These are phyloP conservation scores for Proisotoma minuta DNA, from an alignment of 2,888 invertebrate genomes.

Conservation along the genomic window DNA sequence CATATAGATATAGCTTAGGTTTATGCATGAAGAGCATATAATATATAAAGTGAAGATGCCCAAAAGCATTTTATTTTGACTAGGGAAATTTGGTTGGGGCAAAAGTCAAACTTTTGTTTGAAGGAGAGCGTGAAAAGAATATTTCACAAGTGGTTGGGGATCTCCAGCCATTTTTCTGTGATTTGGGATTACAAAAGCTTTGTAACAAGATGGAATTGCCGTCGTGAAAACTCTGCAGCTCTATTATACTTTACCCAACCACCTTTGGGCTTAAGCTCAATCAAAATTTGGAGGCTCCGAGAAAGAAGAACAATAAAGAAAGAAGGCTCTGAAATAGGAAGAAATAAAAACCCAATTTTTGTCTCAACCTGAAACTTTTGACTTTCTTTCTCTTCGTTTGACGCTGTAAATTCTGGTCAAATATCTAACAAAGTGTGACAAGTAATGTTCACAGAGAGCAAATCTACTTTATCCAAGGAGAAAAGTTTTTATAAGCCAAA, in stretches of 20 bases:
- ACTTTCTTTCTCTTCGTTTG: neutral
- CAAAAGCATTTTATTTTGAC: too few relatives aligned
- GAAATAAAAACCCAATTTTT: neutral
- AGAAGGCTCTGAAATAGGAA: neutral
- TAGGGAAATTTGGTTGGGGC: too few relatives aligned
- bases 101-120: too few relatives aligned
- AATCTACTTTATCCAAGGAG: neutral
- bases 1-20: too few relatives aligned
- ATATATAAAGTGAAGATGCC: too few relatives aligned
- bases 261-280: neutral
- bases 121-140: too few relatives aligned
- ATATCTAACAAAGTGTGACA: neutral
- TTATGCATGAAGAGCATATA: too few relatives aligned
- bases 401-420: neutral
- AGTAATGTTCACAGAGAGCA: neutral
- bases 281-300: neutral
- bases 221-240: neutral
- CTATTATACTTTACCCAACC: too few relatives aligned
- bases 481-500: conserved; percentile 1
- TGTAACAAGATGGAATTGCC: neutral
- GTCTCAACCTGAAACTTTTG: neutral
- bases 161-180: conserved; percentile 17
- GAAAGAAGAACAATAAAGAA: conserved; percentile 1
- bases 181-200: neutral
- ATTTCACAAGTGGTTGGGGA: too few relatives aligned